A percentile compares a stretch with the other conserved stretches of the same genome.
phyloP scores from a whole-genome alignment of 2,888 invertebrate species.

The Amphipoea lucens region DNA sequence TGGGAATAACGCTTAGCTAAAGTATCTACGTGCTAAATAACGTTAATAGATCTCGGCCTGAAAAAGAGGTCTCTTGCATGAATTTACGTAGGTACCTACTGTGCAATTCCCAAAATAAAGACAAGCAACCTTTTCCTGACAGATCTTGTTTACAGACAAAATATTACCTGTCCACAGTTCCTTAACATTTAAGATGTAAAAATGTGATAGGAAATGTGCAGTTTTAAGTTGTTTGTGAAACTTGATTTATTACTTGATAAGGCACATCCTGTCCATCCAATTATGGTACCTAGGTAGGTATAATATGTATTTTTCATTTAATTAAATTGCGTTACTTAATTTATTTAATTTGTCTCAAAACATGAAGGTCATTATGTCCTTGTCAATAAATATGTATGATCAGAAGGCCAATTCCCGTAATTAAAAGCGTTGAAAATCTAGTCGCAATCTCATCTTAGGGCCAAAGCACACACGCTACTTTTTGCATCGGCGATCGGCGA shows the following conservation, averaged over 20 bases:
- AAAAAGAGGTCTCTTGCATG: background rate
- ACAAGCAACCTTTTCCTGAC: constrained; percentile 4
- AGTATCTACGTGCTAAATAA: background rate
- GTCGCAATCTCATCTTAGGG: background rate
- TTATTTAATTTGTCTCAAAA: background rate
- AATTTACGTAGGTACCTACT: background rate
- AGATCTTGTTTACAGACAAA: constrained; percentile 11
- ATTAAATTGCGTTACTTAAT: background rate
- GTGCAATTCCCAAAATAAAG: background rate
- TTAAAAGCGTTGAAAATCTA: background rate
- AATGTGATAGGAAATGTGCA: constrained; percentile 24
- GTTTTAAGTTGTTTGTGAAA: constrained; percentile 3
- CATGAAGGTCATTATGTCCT: background rate
- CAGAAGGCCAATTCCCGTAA: background rate
- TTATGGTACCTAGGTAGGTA: background rate
- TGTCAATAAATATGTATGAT: background rate
- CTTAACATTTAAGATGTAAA: constrained; percentile 25
- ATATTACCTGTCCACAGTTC: constrained; percentile 10
- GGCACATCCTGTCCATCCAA: constrained; percentile 19
- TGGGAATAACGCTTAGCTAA: background rate
- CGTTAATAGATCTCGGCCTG: too few relatives aligned
- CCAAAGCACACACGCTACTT: too few relatives aligned
- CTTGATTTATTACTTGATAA: constrained; percentile 33
- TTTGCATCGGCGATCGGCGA: too few relatives aligned
- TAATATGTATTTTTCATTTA: background rate